A percentile compares a stretch with the other conserved stretches of the same genome.
phyloP scores from a whole-genome alignment of 2,113 vertebrate species.

The Xiphophorus couchianus region DNA sequence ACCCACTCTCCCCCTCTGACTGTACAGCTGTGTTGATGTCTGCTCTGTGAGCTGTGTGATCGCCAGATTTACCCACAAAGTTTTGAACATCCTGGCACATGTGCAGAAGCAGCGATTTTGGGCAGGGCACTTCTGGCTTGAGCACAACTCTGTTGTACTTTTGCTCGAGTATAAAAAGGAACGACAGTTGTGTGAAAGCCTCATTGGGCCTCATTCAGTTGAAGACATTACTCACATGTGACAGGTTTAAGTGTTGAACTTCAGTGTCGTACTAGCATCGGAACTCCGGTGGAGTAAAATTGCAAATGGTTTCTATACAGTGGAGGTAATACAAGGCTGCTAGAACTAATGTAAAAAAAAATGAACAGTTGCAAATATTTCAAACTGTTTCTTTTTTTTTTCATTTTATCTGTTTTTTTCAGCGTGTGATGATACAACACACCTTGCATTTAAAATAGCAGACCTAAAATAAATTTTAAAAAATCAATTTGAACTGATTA shows the following conservation, averaged over 20 bases:
- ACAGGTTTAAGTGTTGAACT: not conserved
- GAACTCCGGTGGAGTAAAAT: not conserved
- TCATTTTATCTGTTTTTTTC: too few species aligned
- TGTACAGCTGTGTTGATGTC: conserved; percentile 62
- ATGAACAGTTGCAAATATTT: too few species aligned
- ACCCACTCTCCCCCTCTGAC: not conserved
- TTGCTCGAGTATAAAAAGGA: conserved; percentile 36
- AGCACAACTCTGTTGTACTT: conserved; percentile 37
- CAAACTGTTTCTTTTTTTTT: too few species aligned
- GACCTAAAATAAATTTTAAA: too few species aligned
- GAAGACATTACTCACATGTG: not conserved
- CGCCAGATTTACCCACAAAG: conserved; percentile 36
- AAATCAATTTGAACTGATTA: too few species aligned
- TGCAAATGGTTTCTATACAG: too few species aligned
- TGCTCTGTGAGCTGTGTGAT: conserved; percentile 57
- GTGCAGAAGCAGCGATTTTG: conserved; percentile 24
- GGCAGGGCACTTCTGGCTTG: conserved; percentile 41
- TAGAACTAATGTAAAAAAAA: too few species aligned
- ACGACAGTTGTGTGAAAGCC: conserved; percentile 17
- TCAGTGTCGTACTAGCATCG: not conserved
- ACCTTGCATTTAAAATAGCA: too few species aligned
- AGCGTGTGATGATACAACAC: too few species aligned
- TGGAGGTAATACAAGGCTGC: too few species aligned
- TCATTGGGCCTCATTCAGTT: conserved; percentile 31
- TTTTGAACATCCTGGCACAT: conserved; percentile 50